Base-by-base conservation (phyloP, 2,113 vertebrate species). In the Pyrgilauda ruficollis region DNA sequence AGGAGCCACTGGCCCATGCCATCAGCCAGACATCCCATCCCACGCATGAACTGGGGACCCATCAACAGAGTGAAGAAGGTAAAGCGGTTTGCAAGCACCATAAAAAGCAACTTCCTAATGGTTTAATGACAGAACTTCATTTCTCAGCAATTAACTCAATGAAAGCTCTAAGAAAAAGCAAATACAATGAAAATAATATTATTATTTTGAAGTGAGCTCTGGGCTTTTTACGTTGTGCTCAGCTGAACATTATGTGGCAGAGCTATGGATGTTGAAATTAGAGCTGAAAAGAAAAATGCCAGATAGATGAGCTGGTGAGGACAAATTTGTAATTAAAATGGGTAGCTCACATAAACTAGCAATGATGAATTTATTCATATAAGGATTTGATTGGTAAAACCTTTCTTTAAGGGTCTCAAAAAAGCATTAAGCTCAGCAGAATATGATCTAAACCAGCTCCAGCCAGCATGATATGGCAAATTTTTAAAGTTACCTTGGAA, bases 371-470 rank as follows among this genome's bases (percentile, higher is more conserved):
- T 79, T 47, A 96, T 80, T 97, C 35, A 61, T 73, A 72, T 56
- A 74, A 86, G 19, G 80, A 84, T 78, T 91, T 93, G 84, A 61
- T 69, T 92, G 86, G 52, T 33, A 73, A 39, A 80, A 56, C 50
- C 75, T 93, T 73, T 86, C 46, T 94, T 94, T 33, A 79, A 72
- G 66, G 52, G 76, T 96, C 66, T 91, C 46, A 13, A 93, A 86
- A 78, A 96, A 96, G 87, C 68, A 93, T 85, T 93, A 80, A 88
- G 86, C 86, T 72, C 58, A 92, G 84, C 67, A 72, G 82, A 96
- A 72, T 28, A 77, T 59, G 63, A 61, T 81, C 88, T 83, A 74
- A 87, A 76, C 37, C 62, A 90, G 73, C 18, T 87, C 46, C 77
- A 88, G 47, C 79, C 44, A 88, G 88, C 53, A 84, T 49, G 43